Evolutionary conservation across 2,888 invertebrate genomes (phyloP), one percentile per base, ranked within the genome.

Genomic region (Mechanitis messenoides): DNA sequence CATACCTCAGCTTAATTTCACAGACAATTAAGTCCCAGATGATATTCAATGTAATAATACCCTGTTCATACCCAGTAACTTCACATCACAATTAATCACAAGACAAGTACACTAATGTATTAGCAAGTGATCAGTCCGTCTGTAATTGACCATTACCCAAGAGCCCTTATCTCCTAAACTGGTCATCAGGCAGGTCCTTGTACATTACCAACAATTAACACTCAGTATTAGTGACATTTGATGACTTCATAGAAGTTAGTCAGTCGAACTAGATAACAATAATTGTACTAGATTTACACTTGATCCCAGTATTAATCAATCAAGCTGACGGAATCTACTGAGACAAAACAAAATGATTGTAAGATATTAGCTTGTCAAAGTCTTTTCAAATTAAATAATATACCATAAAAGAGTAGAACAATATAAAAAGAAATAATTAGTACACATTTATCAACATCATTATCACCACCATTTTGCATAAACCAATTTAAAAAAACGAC

Each of bases 91-190:
- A 42, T 50, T 50, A 9, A 50, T 31, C 50, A 31, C 31, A 50
- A 31, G 28, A 31, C 28, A 50, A 31, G 50, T 50, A 31, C 50
- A 31, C 31, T 3, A 50, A 50, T 31, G 50, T 50, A 50, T 50
- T 50, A 50, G 42, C 42, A 42, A 50, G 50, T 50, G 50, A 50
- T 50, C 50, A 50, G 11, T 7, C 11, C 31, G 31, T 50, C 28
- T 11, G 50, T 50, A 50, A 31, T 50, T 50, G 50, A 31, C 50
- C 50, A 50, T 31, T 50, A 50, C 50, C 28, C 50, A 31, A 31
- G 50, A 6, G 50, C 50, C 50, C 50, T 50, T 31, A 11, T 31
- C 50, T 50, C 50, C 50, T 50, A 50, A 50, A 50, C 31, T 31
- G 50, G 31, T 31, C 42, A 42, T 42, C 42, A 42, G 31, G 28